These are phyloP conservation scores for Eurytoma californica DNA, from an alignment of 2,888 invertebrate genomes.

Conservation along the genomic window DNA sequence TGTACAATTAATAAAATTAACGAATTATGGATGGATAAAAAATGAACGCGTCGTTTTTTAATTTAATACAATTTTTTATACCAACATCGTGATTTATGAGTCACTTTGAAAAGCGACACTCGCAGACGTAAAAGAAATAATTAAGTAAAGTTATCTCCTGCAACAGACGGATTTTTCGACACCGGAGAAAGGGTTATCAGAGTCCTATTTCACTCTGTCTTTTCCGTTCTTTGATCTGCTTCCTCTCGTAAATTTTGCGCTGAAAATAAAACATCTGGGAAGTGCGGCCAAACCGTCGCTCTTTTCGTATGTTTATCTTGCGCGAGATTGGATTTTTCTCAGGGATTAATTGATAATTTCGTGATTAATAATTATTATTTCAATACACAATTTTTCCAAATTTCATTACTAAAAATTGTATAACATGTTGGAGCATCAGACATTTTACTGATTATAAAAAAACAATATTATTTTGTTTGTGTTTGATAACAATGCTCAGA, in stretches of 20 bases:
- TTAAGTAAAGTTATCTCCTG: constrained; percentile 32
- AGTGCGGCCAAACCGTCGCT: constrained; percentile 23
- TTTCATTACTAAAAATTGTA: too few species aligned
- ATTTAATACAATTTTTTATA: too few species aligned
- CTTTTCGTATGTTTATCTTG: constrained; percentile 36
- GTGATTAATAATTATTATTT: too few species aligned
- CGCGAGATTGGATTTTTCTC: constrained; percentile 19
- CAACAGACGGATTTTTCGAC: constrained; percentile 29
- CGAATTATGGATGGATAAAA: too few species aligned
- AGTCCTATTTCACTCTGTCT: constrained; percentile 24
- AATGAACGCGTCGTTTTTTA: too few species aligned
- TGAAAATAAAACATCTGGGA: constrained; percentile 47
- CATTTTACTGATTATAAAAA: too few species aligned
- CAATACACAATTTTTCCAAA: too few species aligned
- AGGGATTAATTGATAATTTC: not conserved
- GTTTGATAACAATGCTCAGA: too few species aligned
- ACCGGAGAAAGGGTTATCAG: constrained; percentile 25
- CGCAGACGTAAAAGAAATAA: constrained; percentile 15
- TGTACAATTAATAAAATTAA: too few species aligned
- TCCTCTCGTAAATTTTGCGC: constrained; percentile 26
- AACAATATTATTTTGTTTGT: too few species aligned
- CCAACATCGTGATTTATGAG: too few species aligned
- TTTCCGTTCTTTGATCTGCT: constrained; percentile 39
- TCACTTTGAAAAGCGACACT: not conserved
- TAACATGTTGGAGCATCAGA: too few species aligned